phyloP scores from a whole-genome alignment of 2,113 vertebrate genomes.

The Tupaia tana region DNA sequence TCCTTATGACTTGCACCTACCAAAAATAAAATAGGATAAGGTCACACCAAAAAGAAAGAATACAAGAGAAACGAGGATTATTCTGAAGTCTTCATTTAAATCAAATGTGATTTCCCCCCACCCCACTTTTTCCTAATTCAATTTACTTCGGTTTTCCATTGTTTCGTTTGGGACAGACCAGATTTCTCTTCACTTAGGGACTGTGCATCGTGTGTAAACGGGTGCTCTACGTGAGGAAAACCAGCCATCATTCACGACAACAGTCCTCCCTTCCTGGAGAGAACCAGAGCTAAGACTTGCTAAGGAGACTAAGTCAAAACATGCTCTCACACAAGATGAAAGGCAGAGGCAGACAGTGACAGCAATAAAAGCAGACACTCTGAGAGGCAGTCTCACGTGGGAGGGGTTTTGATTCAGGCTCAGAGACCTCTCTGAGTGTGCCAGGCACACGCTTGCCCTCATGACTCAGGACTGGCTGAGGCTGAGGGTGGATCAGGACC shows the following conservation, averaged over 20 bases:
- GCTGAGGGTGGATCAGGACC: too few species aligned
- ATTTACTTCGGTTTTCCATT: neutral
- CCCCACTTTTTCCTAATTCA: constrained; percentile 8
- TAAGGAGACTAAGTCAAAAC: neutral
- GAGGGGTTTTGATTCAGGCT: too few species aligned
- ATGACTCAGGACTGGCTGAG: too few species aligned
- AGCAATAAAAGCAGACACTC: too few species aligned
- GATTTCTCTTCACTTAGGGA: neutral
- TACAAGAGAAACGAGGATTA: neutral
- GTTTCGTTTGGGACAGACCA: neutral
- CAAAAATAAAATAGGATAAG: constrained; percentile 35
- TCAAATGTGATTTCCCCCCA: neutral
- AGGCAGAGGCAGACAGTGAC: too few species aligned
- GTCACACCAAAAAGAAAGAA: neutral
- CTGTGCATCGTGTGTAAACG: neutral
- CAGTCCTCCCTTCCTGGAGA: neutral
- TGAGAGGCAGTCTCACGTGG: too few species aligned
- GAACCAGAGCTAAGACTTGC: neutral
- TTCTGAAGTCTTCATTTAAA: neutral
- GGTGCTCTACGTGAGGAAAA: neutral
- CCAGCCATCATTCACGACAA: neutral
- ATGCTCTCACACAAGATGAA: neutral
- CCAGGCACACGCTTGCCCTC: too few species aligned
- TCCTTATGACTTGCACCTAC: neutral
- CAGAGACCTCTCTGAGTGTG: too few species aligned